Percentiles rank a stretch among this genome's conserved stretches.
Evolutionary conservation across 2,888 invertebrate genomes (phyloP).

Genomic region (Phasia obesa): DNA sequence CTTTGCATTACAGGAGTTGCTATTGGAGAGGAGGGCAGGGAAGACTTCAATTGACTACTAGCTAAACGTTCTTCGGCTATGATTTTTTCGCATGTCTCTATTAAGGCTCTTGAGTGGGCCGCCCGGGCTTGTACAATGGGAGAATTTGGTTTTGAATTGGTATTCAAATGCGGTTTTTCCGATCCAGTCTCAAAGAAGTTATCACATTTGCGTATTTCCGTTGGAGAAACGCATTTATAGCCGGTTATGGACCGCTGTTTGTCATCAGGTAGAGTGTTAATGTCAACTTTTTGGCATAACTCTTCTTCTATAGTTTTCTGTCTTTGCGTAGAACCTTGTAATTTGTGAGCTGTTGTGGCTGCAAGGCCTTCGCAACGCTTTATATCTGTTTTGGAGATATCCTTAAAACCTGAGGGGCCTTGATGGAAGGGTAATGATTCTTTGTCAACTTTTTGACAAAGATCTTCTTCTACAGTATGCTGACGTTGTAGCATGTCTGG

Average conservation of each 20-base stretch:
- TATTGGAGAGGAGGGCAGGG: constrained; percentile 71
- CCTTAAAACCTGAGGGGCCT: constrained; percentile 75
- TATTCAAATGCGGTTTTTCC: constrained; percentile 24
- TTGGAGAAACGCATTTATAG: constrained; percentile 73
- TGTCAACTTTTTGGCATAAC: constrained; percentile 77
- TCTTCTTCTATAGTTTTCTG: constrained; percentile 75
- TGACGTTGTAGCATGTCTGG: constrained; percentile 70
- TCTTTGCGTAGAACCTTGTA: constrained; percentile 65
- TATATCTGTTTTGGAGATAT: constrained; percentile 55
- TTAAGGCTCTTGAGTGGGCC: constrained; percentile 78
- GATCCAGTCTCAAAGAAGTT: constrained; percentile 60
- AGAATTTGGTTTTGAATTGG: constrained; percentile 72
- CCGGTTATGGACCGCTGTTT: constrained; percentile 74
- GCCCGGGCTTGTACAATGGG: constrained; percentile 76
- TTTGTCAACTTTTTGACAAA: constrained; percentile 78
- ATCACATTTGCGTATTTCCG: constrained; percentile 75
- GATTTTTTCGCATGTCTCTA: constrained; percentile 79
- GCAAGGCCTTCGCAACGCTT: constrained; percentile 42
- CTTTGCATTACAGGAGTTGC: constrained; percentile 72
- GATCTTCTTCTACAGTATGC: constrained; percentile 75
- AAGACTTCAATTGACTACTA: constrained; percentile 76
- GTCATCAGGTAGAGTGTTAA: constrained; percentile 68
- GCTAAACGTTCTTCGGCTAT: constrained; percentile 78
- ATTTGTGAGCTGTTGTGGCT: constrained; percentile 27
- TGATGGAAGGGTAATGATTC: constrained; percentile 69